Evolutionary conservation across 2,113 vertebrate genomes (phyloP).

Genomic region (Sander vitreus): DNA sequence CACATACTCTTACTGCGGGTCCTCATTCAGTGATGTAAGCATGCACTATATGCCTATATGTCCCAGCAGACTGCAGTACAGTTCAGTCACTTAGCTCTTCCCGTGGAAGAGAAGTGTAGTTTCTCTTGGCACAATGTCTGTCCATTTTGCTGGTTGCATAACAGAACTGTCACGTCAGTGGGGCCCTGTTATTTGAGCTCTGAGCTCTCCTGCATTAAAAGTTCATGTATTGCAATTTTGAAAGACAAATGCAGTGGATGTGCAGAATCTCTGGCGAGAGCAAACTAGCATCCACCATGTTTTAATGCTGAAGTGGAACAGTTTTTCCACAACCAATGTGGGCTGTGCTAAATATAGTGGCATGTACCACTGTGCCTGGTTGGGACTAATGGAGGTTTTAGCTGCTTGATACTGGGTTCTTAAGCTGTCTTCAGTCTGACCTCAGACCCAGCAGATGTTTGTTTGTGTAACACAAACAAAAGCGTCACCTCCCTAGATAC

Average conservation of each 20-base stretch:
- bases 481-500: neutral
- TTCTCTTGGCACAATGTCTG: conserved; percentile 34
- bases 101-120: conserved; percentile 12
- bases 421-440: conserved; percentile 68
- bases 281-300: neutral
- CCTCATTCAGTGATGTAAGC: conserved; percentile 4
- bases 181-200: conserved; percentile 35
- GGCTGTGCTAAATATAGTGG: conserved; percentile 47
- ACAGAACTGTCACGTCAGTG: conserved; percentile 29
- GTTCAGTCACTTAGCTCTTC: conserved; percentile 26
- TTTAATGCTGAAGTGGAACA: neutral
- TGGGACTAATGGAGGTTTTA: conserved; percentile 42
- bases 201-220: conserved; percentile 31
- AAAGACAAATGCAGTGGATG: neutral
- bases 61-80: conserved; percentile 11
- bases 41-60: neutral
- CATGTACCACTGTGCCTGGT: conserved; percentile 18
- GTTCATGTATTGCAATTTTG: conserved; percentile 18
- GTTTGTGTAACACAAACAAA: conserved; percentile 33
- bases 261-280: neutral
- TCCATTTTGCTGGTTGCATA: conserved; percentile 43
- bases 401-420: conserved; percentile 56
- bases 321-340: neutral
- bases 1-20: neutral
- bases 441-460: conserved; percentile 56